These are phyloP conservation scores for Rhynchophorus ferrugineus DNA, from an alignment of 1,140 invertebrate species.

Conservation along the genomic window DNA sequence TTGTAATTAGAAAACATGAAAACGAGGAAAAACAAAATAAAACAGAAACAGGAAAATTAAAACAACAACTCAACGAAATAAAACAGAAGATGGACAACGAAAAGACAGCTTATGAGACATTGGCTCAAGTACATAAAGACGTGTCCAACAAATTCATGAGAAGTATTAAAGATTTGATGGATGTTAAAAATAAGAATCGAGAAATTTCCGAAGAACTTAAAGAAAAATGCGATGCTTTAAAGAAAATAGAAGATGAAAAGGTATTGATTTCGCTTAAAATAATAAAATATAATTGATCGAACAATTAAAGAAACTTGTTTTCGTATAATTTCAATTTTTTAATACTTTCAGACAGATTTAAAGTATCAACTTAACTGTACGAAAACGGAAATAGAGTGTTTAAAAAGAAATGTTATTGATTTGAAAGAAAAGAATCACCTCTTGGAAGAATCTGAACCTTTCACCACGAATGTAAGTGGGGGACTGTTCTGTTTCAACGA, in stretches of 20 bases:
- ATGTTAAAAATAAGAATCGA: slow-evolving; percentile 18
- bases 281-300: neutral
- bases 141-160: slow-evolving; percentile 20
- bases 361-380: neutral
- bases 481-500: too few species aligned
- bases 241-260: slow-evolving; percentile 12
- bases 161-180: slow-evolving; percentile 19
- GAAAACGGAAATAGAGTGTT: neutral
- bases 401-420: neutral
- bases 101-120: slow-evolving; percentile 19
- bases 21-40: slow-evolving; percentile 5
- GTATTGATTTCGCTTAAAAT: slow-evolving; percentile 13
- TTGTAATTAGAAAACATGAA: slow-evolving; percentile 7
- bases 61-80: slow-evolving; percentile 9
- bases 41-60: slow-evolving; percentile 7
- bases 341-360: slow-evolving; percentile 8
- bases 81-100: slow-evolving; percentile 19
- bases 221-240: slow-evolving; percentile 7
- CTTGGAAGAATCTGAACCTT: neutral
- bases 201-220: slow-evolving; percentile 12
- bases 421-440: neutral
- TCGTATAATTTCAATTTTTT: too few species aligned
- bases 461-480: too few species aligned
- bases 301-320: neutral
- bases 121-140: slow-evolving; percentile 26